A percentile compares a stretch with the other conserved stretches of the same genome.
Conservation (phyloP, 2,888 invertebrate species). For the Rhopalosiphum nymphaeae region DNA sequence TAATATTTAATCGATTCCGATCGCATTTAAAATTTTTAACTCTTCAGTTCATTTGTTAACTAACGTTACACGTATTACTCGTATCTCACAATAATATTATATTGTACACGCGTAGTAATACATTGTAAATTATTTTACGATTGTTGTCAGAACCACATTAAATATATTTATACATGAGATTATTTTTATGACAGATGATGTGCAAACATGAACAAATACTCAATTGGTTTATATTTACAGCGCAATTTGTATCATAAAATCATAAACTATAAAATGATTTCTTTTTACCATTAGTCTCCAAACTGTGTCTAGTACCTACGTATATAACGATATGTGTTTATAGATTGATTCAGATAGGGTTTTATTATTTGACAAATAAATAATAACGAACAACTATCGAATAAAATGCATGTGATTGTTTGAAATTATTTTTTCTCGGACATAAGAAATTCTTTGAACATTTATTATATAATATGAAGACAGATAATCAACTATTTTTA, state of each 20-base stretch:
- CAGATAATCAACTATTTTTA: not conserved
- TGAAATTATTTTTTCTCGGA: not conserved
- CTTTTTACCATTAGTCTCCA: not conserved
- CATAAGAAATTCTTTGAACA: not conserved
- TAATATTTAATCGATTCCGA: not conserved
- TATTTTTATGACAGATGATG: conserved; percentile 43
- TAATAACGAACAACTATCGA: not conserved
- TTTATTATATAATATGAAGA: not conserved
- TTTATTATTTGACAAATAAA: not conserved
- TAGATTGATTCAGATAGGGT: not conserved
- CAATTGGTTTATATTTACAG: conserved; percentile 26
- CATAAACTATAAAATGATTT: conserved; percentile 38
- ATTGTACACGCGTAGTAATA: not conserved
- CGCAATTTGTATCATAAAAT: conserved; percentile 45
- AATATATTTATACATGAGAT: conserved; percentile 29
- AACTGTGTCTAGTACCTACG: not conserved
- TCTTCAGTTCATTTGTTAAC: not conserved
- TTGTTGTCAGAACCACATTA: not conserved
- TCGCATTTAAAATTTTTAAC: not conserved
- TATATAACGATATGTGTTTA: not conserved
- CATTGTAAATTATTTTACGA: conserved; percentile 31
- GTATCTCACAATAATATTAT: not conserved
- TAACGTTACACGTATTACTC: not conserved
- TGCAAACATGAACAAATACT: conserved; percentile 35
- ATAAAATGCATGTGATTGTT: not conserved